These are phyloP conservation scores for Lasioglossum oenotherae DNA, from an alignment of 2,888 invertebrate species.

Conservation along the genomic window DNA sequence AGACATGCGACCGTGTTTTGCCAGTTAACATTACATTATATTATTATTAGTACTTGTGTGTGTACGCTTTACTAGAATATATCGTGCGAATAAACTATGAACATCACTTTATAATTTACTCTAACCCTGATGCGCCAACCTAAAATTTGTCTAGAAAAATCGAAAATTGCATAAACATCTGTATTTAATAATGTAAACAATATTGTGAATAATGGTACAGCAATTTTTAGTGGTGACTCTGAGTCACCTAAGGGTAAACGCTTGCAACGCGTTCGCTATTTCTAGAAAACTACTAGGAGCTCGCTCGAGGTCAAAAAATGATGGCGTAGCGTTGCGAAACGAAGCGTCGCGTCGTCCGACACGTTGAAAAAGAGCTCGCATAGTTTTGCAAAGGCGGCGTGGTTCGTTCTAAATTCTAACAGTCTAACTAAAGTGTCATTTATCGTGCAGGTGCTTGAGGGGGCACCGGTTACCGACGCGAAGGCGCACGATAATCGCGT, in stretches of 20 bases:
- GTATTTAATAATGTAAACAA: too few species aligned
- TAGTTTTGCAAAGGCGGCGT: not conserved
- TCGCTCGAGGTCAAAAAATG: not conserved
- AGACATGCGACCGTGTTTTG: too few species aligned
- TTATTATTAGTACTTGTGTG: too few species aligned
- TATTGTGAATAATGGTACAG: too few species aligned
- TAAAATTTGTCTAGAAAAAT: too few species aligned
- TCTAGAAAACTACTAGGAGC: not conserved
- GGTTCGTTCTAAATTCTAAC: not conserved
- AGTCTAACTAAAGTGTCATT: slow-evolving; percentile 4
- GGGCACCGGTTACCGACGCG: not conserved
- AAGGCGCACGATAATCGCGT: slow-evolving; percentile 42
- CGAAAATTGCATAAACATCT: too few species aligned
- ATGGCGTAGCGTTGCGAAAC: not conserved
- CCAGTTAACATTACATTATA: too few species aligned
- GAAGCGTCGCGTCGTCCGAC: not conserved
- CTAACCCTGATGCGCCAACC: too few species aligned
- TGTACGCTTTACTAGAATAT: too few species aligned
- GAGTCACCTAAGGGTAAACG: not conserved
- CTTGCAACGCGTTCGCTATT: not conserved
- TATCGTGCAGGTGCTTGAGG: slow-evolving; percentile 20
- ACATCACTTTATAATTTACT: too few species aligned
- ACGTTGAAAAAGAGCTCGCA: not conserved
- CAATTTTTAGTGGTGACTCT: too few species aligned
- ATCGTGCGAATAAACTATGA: too few species aligned